Percentiles rank a stretch among this genome's conserved stretches.
Conservation (phyloP, 2,888 invertebrate species). For the Xanthia togata region DNA sequence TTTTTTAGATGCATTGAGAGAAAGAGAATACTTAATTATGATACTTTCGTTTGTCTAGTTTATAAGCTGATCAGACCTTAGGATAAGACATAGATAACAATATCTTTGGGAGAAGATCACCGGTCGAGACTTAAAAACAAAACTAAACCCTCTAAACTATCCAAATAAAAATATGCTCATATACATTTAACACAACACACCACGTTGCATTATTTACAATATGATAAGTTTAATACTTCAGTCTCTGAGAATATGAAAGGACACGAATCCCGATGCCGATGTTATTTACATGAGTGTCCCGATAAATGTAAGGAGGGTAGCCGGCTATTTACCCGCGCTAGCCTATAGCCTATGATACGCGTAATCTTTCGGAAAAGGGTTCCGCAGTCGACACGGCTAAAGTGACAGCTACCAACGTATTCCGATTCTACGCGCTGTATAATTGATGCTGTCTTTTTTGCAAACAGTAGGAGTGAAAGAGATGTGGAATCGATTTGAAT, state of each 20-base stretch:
- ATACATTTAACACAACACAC: slow-evolving; percentile 29
- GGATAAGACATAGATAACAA: background rate
- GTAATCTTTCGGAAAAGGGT: slow-evolving; percentile 87
- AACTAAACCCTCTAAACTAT: background rate
- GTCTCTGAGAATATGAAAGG: slow-evolving; percentile 73
- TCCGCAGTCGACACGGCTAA: slow-evolving; percentile 66
- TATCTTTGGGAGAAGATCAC: background rate
- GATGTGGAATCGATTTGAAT: slow-evolving; percentile 30
- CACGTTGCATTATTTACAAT: slow-evolving; percentile 69
- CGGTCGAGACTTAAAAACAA: background rate
- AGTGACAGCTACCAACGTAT: slow-evolving; percentile 68
- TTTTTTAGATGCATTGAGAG: background rate
- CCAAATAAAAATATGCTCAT: background rate
- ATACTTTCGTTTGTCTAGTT: background rate
- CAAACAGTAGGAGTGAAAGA: slow-evolving; percentile 30
- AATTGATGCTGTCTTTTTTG: slow-evolving; percentile 65
- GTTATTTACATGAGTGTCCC: slow-evolving; percentile 86
- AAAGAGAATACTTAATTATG: background rate
- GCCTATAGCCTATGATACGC: slow-evolving; percentile 80
- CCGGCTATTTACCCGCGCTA: slow-evolving; percentile 78
- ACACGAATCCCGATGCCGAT: slow-evolving; percentile 76
- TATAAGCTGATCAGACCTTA: background rate
- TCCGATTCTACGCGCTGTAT: slow-evolving; percentile 60
- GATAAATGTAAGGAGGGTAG: slow-evolving; percentile 81
- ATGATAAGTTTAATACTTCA: slow-evolving; percentile 65